Percentiles rank a stretch among this genome's conserved stretches.
Conservation (phyloP, 2,888 invertebrate genomes). For the Chesias legatella region DNA sequence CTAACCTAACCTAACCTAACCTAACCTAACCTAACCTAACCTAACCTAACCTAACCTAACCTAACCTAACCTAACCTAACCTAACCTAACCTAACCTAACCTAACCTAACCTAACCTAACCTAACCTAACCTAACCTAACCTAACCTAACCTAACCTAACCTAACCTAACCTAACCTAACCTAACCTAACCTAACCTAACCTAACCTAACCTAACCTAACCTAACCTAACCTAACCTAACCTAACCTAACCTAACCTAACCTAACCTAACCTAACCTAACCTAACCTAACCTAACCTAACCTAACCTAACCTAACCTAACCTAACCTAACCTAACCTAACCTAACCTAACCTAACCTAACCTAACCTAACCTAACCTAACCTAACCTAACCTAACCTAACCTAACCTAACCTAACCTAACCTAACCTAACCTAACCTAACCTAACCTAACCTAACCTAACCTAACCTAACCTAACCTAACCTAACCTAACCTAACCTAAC, state of each 20-base stretch:
- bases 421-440: slow-evolving; percentile 22
- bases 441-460: slow-evolving; percentile 22
- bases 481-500: slow-evolving; percentile 21
- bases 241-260: slow-evolving; percentile 18
- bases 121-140: slow-evolving; percentile 28
- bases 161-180: slow-evolving; percentile 19
- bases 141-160: slow-evolving; percentile 29
- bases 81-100: slow-evolving; percentile 26
- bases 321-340: slow-evolving; percentile 20
- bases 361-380: slow-evolving; percentile 21
- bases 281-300: slow-evolving; percentile 12
- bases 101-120: slow-evolving; percentile 28
- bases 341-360: slow-evolving; percentile 25
- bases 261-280: slow-evolving; percentile 19
- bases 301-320: slow-evolving; percentile 20
- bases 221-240: slow-evolving; percentile 19
- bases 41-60: slow-evolving; percentile 23
- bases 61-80: slow-evolving; percentile 26
- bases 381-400: slow-evolving; percentile 20
- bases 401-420: slow-evolving; percentile 20
- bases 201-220: slow-evolving; percentile 19
- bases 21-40: slow-evolving; percentile 20
- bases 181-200: slow-evolving; percentile 20
- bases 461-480: slow-evolving; percentile 21
- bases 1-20: slow-evolving; percentile 14